A percentile compares a stretch with the other conserved stretches of the same genome.
Evolutionary conservation across 2,113 vertebrate genomes (phyloP).

Genomic region (Dicrurus megarhynchus): DNA sequence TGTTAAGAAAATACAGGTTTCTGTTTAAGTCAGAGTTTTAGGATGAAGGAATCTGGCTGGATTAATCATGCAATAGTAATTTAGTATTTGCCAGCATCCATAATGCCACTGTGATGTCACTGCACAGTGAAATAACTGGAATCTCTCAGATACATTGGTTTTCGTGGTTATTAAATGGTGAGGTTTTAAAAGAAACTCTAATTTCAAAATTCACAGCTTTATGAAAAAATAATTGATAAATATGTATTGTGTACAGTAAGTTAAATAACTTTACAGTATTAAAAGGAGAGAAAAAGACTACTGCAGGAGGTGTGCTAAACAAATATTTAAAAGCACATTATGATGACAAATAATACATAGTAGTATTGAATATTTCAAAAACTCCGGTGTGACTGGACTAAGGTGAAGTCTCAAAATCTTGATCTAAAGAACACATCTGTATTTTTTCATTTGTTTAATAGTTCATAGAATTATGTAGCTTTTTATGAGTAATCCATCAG

Average conservation of each 20-base stretch:
- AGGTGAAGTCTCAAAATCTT: background rate
- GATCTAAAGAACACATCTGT: background rate
- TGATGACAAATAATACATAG: background rate
- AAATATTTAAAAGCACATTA: background rate
- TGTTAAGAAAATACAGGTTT: background rate
- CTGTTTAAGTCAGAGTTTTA: background rate
- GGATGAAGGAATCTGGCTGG: background rate
- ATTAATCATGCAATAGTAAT: background rate
- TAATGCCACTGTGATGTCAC: background rate
- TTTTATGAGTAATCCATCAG: background rate
- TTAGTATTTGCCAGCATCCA: background rate
- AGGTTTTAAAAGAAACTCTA: background rate
- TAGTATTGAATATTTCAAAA: background rate
- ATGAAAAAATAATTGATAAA: background rate
- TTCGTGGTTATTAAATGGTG: background rate
- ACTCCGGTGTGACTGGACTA: background rate
- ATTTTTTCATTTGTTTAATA: background rate
- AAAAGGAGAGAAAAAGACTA: background rate
- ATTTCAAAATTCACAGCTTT: background rate
- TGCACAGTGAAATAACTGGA: background rate
- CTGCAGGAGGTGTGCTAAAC: background rate
- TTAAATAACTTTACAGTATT: background rate
- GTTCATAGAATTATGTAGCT: background rate
- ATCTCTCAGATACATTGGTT: background rate
- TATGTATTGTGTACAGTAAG: background rate